These are phyloP conservation scores for Hippoglossus hippoglossus DNA, from an alignment of 2,797 vertebrate species.

Conservation along the genomic window DNA sequence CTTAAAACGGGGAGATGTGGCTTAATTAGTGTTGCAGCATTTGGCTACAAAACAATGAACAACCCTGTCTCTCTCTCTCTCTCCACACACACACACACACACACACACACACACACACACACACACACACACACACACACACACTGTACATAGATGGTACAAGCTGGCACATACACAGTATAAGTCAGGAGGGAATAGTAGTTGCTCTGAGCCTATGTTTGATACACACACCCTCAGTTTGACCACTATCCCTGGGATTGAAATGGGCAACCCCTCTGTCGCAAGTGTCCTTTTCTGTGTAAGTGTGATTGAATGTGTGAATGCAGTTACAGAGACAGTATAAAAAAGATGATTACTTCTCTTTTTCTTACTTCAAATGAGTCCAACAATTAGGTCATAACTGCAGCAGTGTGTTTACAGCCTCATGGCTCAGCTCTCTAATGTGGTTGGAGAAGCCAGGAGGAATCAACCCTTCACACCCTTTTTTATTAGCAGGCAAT, in stretches of 20 bases:
- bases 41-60: conserved; percentile 3
- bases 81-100: no score
- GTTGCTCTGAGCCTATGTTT: background rate
- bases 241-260: background rate
- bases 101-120: no score
- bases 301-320: background rate
- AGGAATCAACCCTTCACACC: conserved; percentile 53
- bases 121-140: no score
- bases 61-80: no score
- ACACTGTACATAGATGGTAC: conserved; percentile 5
- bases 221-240: background rate
- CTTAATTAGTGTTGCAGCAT: conserved; percentile 2
- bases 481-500: conserved; percentile 56
- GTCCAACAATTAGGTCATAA: conserved; percentile 51
- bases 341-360: background rate
- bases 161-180: background rate
- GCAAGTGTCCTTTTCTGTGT: background rate
- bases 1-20: conserved; percentile 2
- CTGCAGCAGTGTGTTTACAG: conserved; percentile 21
- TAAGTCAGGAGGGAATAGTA: background rate
- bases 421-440: conserved; percentile 18
- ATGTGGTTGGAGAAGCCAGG: conserved; percentile 31
- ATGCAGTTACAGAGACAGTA: background rate
- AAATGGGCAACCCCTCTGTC: background rate
- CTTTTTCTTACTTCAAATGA: conserved; percentile 8